Conservation (phyloP, 2,797 vertebrate genomes). For the Mycteria americana region DNA sequence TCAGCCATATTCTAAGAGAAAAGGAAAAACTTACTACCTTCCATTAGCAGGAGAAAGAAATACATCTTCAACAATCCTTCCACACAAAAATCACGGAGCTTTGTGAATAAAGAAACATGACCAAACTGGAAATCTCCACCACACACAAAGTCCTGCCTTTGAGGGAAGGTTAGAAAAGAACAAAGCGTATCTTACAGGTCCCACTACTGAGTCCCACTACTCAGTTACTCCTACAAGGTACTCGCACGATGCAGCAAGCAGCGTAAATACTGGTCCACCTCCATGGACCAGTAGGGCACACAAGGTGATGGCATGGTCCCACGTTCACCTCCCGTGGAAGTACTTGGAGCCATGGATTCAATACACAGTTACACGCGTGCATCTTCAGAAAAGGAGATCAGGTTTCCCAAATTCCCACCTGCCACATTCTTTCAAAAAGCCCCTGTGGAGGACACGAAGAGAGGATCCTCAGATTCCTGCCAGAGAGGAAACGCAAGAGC, state of each 20-base stretch:
- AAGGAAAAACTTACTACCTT: background rate
- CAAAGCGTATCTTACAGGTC: background rate
- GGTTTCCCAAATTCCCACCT: background rate
- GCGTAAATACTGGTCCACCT: background rate
- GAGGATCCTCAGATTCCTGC: background rate
- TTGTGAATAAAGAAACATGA: background rate
- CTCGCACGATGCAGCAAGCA: background rate
- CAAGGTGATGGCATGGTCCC: background rate
- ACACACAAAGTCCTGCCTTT: background rate
- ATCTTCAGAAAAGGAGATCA: background rate
- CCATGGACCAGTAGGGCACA: background rate
- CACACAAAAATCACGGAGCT: background rate
- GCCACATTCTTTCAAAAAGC: background rate
- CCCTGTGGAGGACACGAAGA: background rate
- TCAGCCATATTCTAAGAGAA: background rate
- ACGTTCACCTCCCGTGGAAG: background rate
- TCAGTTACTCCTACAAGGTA: background rate
- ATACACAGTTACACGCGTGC: rapidly evolving
- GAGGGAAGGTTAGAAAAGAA: background rate
- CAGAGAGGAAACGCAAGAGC: background rate
- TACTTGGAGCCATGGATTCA: background rate
- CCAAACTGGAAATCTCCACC: background rate
- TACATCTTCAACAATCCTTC: background rate
- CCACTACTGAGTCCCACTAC: background rate
- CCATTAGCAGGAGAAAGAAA: background rate